Conservation (phyloP, 37 sponge, comb jelly and placozoan genomes). For the Theonella swinhoei region DNA sequence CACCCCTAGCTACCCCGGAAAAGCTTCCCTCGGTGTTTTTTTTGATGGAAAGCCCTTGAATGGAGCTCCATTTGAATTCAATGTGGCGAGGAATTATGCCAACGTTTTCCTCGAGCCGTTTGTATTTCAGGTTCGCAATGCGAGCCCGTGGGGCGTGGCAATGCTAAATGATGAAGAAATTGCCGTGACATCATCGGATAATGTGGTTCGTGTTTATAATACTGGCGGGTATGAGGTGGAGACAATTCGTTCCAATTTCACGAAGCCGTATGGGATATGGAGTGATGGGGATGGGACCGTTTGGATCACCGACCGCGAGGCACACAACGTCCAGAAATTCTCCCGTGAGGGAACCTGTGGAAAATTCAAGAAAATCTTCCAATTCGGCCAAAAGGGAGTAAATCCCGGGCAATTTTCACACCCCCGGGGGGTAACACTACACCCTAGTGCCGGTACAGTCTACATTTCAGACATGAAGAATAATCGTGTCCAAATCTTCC, state of each 20-base stretch:
- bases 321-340: conserved; percentile 66
- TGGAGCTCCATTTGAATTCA: conserved; percentile 37
- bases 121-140: conserved; percentile 28
- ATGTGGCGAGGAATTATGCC: conserved; percentile 40
- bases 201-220: conserved; percentile 22
- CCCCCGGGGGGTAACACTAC: conserved; percentile 65
- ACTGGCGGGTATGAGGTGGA: conserved; percentile 12
- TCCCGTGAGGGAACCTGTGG: background rate
- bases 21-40: conserved; percentile 3
- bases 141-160: conserved; percentile 60
- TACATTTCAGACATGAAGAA: conserved; percentile 79
- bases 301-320: conserved; percentile 72
- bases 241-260: conserved; percentile 37
- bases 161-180: conserved; percentile 38
- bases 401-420: conserved; percentile 49
- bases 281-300: conserved; percentile 29
- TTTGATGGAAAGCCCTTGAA: conserved; percentile 16
- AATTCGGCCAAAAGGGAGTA: conserved; percentile 46
- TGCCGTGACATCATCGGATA: conserved; percentile 54
- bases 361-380: conserved; percentile 37
- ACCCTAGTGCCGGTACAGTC: conserved; percentile 38
- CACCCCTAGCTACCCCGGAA: conserved; percentile 30
- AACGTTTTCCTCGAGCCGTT: conserved; percentile 26
- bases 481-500: conserved; percentile 68
- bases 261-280: conserved; percentile 52